These are phyloP conservation scores for Ispidina lecontei DNA, from an alignment of 2,797 vertebrate species.

Conservation along the genomic window DNA sequence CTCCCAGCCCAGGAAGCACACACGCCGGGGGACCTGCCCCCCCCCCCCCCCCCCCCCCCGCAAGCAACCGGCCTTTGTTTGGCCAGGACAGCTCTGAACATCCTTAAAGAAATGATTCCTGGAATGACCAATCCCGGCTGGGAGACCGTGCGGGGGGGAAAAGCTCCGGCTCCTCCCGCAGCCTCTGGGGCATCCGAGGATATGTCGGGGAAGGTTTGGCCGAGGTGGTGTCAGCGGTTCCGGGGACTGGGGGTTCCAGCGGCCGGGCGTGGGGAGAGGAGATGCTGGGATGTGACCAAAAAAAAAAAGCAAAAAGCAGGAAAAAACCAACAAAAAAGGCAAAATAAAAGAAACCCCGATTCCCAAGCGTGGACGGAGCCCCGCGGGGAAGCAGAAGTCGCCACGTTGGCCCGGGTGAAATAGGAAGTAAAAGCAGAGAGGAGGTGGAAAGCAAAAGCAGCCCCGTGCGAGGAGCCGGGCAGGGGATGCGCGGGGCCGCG, in stretches of 20 bases:
- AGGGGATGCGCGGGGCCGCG: background rate
- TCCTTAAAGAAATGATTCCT: background rate
- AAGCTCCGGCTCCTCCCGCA: background rate
- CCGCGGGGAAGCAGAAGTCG: background rate
- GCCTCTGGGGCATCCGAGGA: background rate
- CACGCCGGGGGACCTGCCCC: background rate
- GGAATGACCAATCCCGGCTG: background rate
- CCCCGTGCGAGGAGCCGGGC: background rate
- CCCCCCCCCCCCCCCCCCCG: rapidly evolving
- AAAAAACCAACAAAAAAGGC: background rate
- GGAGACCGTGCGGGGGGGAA: background rate
- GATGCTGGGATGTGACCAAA: background rate
- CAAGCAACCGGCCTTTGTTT: background rate
- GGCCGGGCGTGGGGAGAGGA: rapidly evolving
- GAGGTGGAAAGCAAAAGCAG: background rate
- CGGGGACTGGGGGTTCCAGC: rapidly evolving
- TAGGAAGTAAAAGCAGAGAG: background rate
- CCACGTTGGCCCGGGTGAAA: background rate
- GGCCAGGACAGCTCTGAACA: background rate
- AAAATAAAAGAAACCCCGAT: too few species aligned
- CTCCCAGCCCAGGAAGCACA: too few species aligned
- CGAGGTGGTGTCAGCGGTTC: background rate
- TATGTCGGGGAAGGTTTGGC: background rate
- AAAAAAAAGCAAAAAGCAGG: background rate
- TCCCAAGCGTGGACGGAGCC: background rate